Base-by-base conservation (phyloP, 2,888 invertebrate genomes). In the Micoletzkya japonica region DNA sequence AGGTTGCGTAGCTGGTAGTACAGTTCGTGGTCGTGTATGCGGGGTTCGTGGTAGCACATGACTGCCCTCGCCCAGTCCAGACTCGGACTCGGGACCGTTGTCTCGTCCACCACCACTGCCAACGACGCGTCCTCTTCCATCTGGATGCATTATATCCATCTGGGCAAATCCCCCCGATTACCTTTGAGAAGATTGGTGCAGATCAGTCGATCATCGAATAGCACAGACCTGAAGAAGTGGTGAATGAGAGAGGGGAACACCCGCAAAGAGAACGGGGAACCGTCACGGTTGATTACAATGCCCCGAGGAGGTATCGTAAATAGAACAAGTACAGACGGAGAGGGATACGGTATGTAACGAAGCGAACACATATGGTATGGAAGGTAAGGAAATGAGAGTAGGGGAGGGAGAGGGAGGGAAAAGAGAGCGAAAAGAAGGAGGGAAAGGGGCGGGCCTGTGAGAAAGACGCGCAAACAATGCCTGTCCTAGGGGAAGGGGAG, bases 31-130 rank as follows among this genome's bases (percentile, higher is more conserved):
- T 84, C 84, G 71, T 84, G 84, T 7, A 85, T 80, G 70, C 78
- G 78, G 4, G 84, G 84, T 61, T 84, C 84, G 71, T 85, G 83
- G 68, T 83, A 84, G 70, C 82, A 84, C 64, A 66, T 66, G 0
- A 66, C 64, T 1, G 64, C 64, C 1, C 39, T 37, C 64, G 44
- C 39, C 66, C 63, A 63, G 26, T 49, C 32, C 34, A n/a, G 44
- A 10, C 20, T 44, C 14, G 20, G 20, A 14, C 14, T 10, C 44
- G 44, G 10, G 14, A 14, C 44, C 44, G 44, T 44, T 20, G 44
- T 44, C 44, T 44, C 44, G 44, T 44, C 44, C 20, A 44, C 20
- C 44, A 20, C 20, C 44, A 44, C 20, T 44, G 14, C 20, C 20
- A 44, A 44, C 20, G 14, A 44, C 14, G 20, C 20, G 20, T 44